Conservation (phyloP, 2,113 vertebrate species). For the Suricata suricatta region DNA sequence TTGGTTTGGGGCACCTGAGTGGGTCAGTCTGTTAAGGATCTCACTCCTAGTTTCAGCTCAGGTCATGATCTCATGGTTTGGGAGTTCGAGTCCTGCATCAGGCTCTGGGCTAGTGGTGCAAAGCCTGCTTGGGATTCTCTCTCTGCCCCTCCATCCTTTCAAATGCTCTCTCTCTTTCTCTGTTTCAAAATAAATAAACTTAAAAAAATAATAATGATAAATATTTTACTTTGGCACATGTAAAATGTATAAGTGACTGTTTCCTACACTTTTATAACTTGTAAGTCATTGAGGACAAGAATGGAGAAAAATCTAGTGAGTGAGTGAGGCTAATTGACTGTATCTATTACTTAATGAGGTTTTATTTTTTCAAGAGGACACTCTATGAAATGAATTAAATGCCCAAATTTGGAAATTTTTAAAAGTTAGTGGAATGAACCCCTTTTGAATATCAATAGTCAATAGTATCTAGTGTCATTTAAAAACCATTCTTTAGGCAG, state of each 20-base stretch:
- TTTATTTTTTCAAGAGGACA: not conserved
- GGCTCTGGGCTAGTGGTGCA: no score
- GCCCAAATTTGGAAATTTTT: not conserved
- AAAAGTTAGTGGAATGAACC: not conserved
- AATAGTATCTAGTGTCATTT: not conserved
- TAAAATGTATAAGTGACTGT: not conserved
- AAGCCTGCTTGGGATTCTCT: no score
- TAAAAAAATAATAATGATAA: not conserved
- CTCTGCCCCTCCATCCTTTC: no score
- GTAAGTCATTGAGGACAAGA: not conserved
- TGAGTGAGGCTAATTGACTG: not conserved
- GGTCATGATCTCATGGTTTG: no score
- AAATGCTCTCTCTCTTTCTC: no score
- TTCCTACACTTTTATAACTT: not conserved
- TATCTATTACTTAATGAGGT: not conserved
- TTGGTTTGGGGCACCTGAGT: not conserved
- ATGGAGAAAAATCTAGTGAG: not conserved
- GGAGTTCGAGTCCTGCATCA: no score
- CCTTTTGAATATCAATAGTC: not conserved
- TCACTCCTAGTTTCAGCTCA: no score
- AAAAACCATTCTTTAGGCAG: not conserved
- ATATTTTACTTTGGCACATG: not conserved
- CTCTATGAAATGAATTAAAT: slow-evolving; percentile 22
- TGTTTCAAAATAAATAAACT: no score
- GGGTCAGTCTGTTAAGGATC: no score